Evolutionary conservation across 2,888 invertebrate genomes (phyloP), one percentile per base, ranked within the genome.

Genomic region (Torymus texanus): DNA sequence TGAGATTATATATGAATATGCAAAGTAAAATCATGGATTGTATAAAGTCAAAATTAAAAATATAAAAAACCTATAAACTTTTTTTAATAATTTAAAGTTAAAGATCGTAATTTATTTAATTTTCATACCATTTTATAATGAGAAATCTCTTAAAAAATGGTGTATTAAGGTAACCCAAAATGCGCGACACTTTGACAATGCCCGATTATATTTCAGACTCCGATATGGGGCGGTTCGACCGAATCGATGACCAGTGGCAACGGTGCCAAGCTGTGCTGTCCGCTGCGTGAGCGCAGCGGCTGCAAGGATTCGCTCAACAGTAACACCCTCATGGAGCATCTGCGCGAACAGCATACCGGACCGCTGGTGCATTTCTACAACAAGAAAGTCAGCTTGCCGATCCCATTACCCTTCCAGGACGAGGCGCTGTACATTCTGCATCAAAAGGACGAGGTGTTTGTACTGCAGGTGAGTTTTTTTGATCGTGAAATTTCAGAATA

Each of bases 151-250:
- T 2, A 29, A 41, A 41, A 8, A 8, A 5, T 8, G 41, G 1
- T 29, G 1, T 41, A 41, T 41, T 41, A 41, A 8, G 1, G 29
- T 29, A 29, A 8, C 5, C 41, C 8, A 8, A 41, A 4, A 41
- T 41, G 8, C 41, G 8, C 41, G 8, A 8, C 8, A 8, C 41
- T 8, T 41, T 41, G 8, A 41, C 8, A 8, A 8, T 41, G 8
- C 41, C 41, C 41, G 8, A 41, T 41, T 41, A 41, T 41, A 8
- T 55, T 16, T 0, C 79, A 84, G 10, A 88, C 88, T 4, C 86
- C 88, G 0, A 75, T 84, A 13, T 89, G 89, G 89, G 88, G 88
- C 11, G 88, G 87, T 12, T 90, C 89, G 13, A 87, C 83, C 11
- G 89, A 90, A 56, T 90, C 87, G 10, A 82, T 89, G 14, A 82